These are phyloP conservation scores for Bellardia pandia DNA, from an alignment of 2,888 invertebrate species.

Conservation along the genomic window DNA sequence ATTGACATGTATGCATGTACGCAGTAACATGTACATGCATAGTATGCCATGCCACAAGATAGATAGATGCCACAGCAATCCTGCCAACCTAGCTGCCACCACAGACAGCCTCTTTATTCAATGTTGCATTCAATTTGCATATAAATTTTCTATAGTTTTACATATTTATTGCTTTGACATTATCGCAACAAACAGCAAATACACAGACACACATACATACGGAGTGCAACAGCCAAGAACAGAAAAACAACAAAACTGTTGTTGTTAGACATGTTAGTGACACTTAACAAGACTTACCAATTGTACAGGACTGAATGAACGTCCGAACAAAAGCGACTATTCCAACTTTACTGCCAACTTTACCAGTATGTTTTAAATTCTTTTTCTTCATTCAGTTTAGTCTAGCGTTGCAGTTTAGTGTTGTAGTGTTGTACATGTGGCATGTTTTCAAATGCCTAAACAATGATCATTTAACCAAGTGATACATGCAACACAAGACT, in stretches of 20 bases:
- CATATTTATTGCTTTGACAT: constrained; percentile 65
- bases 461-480: constrained; percentile 62
- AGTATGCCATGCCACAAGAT: background rate
- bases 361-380: constrained; percentile 16
- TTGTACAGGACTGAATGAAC: constrained; percentile 12
- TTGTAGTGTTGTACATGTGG: background rate
- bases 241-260: constrained; percentile 47
- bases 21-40: background rate
- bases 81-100: background rate
- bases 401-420: constrained; percentile 9
- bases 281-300: constrained; percentile 65
- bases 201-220: background rate
- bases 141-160: constrained; percentile 52
- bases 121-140: constrained; percentile 66
- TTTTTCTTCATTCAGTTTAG: background rate
- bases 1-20: background rate
- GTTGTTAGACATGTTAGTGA: constrained; percentile 62
- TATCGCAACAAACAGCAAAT: constrained; percentile 44
- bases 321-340: background rate
- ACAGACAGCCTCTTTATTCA: constrained; percentile 22
- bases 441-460: constrained; percentile 55
- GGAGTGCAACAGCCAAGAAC: background rate
- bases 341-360: background rate
- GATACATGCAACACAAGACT: constrained; percentile 36
- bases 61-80: constrained; percentile 24